These are phyloP conservation scores for Akabosia matsudoensis DNA, from an alignment of 1,140 invertebrate genomes.

Conservation along the genomic window DNA sequence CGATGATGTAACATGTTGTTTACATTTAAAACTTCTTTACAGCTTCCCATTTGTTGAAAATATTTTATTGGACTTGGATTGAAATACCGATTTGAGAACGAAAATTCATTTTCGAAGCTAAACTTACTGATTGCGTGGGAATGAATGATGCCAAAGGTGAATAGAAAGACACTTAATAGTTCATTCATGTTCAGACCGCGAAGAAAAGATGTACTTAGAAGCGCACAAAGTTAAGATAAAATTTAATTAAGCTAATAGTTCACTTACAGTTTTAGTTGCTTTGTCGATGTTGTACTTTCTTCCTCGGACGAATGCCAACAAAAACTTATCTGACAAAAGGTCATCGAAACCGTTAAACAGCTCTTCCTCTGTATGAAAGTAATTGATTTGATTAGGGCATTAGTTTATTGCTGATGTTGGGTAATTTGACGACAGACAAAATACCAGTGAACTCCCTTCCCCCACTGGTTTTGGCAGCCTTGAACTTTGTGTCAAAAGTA, in stretches of 20 bases:
- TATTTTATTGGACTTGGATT: no score
- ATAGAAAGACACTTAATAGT: no score
- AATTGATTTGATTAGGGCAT: background rate
- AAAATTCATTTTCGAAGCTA: no score
- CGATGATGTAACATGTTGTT: no score
- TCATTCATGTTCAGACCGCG: no score
- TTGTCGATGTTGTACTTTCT: conserved; percentile 7
- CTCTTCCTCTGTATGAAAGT: background rate
- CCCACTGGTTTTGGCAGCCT: background rate
- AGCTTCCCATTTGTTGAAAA: no score
- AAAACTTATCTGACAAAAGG: background rate
- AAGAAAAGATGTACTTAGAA: background rate
- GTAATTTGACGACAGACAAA: background rate
- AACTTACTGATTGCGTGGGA: no score
- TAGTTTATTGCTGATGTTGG: no score
- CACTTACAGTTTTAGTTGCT: conserved; percentile 6
- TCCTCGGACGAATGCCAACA: background rate
- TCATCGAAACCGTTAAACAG: background rate
- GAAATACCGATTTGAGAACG: no score
- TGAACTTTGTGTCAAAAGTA: background rate
- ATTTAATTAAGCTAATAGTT: background rate
- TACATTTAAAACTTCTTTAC: no score
- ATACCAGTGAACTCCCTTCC: background rate
- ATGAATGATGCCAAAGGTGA: no score
- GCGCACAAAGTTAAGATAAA: background rate